Percentiles rank a stretch among this genome's conserved stretches.
These are phyloP conservation scores for Typhlichthys eigenmanni DNA, from an alignment of 2,797 vertebrate species.

Conservation along the genomic window DNA sequence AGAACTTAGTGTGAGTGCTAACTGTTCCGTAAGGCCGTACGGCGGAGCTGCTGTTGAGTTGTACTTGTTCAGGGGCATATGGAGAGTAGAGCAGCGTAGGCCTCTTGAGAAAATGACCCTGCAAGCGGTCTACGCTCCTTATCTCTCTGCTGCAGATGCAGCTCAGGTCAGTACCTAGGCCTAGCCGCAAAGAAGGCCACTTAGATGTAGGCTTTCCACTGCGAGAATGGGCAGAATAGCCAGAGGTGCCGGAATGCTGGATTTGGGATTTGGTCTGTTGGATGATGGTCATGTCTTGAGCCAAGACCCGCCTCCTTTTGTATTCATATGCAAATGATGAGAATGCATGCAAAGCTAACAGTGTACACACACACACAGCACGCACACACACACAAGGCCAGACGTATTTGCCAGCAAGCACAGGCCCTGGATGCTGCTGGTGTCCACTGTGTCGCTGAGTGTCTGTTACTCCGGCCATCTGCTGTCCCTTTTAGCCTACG, in stretches of 20 bases:
- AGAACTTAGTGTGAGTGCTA: constrained; percentile 33
- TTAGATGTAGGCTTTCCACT: constrained; percentile 33
- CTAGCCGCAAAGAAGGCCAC: background rate
- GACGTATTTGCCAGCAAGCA: constrained; percentile 53
- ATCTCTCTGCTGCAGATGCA: constrained; percentile 4
- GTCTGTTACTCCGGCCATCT: constrained; percentile 84
- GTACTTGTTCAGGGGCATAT: constrained; percentile 6
- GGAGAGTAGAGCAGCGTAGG: background rate
- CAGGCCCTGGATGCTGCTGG: constrained; percentile 66
- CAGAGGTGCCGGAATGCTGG: constrained; percentile 63
- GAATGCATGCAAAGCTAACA: constrained; percentile 26
- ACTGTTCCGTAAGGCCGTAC: constrained; percentile 30
- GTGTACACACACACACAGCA: constrained; percentile 26
- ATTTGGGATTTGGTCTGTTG: constrained; percentile 27
- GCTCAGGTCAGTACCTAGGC: constrained; percentile 4
- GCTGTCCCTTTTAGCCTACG: constrained; percentile 77
- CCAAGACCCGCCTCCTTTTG: constrained; percentile 31
- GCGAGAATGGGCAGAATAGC: constrained; percentile 54
- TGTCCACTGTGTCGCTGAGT: constrained; percentile 74
- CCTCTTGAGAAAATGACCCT: no score
- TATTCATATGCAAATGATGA: constrained; percentile 69
- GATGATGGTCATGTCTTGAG: constrained; percentile 29
- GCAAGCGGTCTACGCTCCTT: background rate
- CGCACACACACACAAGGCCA: constrained; percentile 53
- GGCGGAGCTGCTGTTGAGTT: constrained; percentile 36